phyloP scores from a whole-genome alignment of 2,888 invertebrate genomes.

The Crioceris asparagi region DNA sequence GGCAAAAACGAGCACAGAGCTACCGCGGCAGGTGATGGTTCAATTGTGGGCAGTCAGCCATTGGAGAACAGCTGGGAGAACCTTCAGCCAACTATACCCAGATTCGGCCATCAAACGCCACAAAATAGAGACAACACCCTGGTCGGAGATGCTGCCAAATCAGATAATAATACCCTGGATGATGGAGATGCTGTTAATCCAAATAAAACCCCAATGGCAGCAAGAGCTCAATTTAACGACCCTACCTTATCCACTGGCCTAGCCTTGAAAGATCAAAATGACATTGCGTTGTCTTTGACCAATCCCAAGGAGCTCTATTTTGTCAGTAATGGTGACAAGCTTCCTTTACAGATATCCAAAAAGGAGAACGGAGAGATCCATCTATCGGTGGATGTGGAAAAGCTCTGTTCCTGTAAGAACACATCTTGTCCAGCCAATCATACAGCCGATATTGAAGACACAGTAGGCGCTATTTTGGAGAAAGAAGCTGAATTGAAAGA shows the following conservation, averaged over 20 bases:
- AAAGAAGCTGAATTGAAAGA: constrained; percentile 22
- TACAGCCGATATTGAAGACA: constrained; percentile 17
- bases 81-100: constrained; percentile 4
- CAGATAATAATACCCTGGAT: background rate
- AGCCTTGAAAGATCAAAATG: background rate
- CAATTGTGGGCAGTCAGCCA: constrained; percentile 12
- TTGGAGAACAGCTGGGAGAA: constrained; percentile 11
- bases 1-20: no score
- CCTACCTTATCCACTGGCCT: background rate
- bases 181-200: no score
- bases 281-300: background rate
- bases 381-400: constrained; percentile 33
- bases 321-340: constrained; percentile 32
- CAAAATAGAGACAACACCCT: background rate
- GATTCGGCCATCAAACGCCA: background rate
- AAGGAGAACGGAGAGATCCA: constrained; percentile 30
- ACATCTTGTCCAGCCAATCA: constrained; percentile 22
- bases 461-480: constrained; percentile 22
- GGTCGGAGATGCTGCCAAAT: no score
- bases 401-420: constrained; percentile 31
- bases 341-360: constrained; percentile 32
- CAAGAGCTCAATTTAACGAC: no score
- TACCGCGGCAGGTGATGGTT: no score
- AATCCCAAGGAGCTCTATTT: constrained; percentile 27
- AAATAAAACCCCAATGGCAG: background rate